Evolutionary conservation across 2,888 invertebrate species (phyloP).

Genomic region (Ernsta delagoae): DNA sequence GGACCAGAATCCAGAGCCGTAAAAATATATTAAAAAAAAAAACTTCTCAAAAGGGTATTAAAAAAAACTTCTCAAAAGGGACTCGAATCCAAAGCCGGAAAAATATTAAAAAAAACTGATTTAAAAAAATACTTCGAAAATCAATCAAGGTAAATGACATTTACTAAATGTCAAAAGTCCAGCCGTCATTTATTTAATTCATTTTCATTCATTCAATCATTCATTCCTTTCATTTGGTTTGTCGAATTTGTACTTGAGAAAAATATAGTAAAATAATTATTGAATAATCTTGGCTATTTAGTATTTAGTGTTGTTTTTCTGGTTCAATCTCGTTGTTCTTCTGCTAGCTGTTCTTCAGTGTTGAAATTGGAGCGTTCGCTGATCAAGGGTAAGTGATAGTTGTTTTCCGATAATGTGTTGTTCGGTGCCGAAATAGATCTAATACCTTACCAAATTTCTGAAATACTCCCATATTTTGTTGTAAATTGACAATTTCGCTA

Average conservation of each 20-base stretch:
- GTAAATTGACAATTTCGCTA: background rate
- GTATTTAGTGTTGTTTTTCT: slow-evolving; percentile 48
- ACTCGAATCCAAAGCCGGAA: too few relatives aligned
- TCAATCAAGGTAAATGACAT: too few relatives aligned
- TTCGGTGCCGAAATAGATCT: slow-evolving; percentile 61
- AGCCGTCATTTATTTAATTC: too few relatives aligned
- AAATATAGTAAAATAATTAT: slow-evolving; percentile 49
- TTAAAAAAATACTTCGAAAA: too few relatives aligned
- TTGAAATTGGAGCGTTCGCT: background rate
- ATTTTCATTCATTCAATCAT: background rate
- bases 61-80: too few relatives aligned
- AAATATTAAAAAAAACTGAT: too few relatives aligned
- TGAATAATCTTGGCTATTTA: slow-evolving; percentile 35
- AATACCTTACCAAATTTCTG: slow-evolving; percentile 56
- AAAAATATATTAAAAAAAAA: too few relatives aligned
- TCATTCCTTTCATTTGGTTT: slow-evolving; percentile 19
- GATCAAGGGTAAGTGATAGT: slow-evolving; percentile 31
- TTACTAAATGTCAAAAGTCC: too few relatives aligned
- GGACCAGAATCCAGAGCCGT: too few relatives aligned
- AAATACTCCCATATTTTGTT: slow-evolving; percentile 40
- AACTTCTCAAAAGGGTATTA: too few relatives aligned
- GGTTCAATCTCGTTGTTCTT: slow-evolving; percentile 48
- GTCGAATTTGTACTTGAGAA: slow-evolving; percentile 28
- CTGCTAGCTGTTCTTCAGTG: slow-evolving; percentile 30
- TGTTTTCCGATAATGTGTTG: slow-evolving; percentile 43